These are phyloP conservation scores for Galeopterus variegatus DNA, from an alignment of 2,113 vertebrate genomes.

Conservation along the genomic window DNA sequence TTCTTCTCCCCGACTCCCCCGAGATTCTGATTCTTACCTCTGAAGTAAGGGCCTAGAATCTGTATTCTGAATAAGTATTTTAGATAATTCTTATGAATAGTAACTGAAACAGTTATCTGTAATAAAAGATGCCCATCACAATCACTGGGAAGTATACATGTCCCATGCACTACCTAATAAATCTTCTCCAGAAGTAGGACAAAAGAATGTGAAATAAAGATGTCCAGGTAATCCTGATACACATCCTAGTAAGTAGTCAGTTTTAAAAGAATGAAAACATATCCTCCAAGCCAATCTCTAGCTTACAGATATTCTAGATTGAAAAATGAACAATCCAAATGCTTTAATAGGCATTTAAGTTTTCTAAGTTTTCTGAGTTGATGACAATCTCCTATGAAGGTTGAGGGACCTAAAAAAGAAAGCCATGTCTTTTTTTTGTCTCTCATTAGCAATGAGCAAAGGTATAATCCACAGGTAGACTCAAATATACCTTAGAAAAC, in stretches of 20 bases:
- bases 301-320: not conserved
- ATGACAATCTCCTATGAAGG: not conserved
- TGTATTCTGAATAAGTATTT: slow-evolving; percentile 6
- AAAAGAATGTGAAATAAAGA: not conserved
- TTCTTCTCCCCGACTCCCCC: not conserved
- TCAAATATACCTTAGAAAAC: slow-evolving; percentile 14
- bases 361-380: slow-evolving; percentile 6
- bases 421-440: not conserved
- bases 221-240: slow-evolving; percentile 12
- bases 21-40: not conserved
- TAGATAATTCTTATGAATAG: not conserved
- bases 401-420: not conserved
- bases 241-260: not conserved
- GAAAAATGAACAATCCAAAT: slow-evolving; percentile 13
- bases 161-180: not conserved
- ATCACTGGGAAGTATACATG: not conserved
- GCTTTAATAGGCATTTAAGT: not conserved
- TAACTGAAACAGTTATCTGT: not conserved
- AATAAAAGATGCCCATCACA: not conserved
- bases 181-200: not conserved
- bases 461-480: not conserved
- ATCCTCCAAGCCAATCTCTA: not conserved
- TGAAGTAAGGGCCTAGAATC: not conserved
- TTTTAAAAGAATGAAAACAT: slow-evolving; percentile 9
- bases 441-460: slow-evolving; percentile 22